phyloP scores from a whole-genome alignment of 2,888 invertebrate genomes.

The Crossocerus cetratus region DNA sequence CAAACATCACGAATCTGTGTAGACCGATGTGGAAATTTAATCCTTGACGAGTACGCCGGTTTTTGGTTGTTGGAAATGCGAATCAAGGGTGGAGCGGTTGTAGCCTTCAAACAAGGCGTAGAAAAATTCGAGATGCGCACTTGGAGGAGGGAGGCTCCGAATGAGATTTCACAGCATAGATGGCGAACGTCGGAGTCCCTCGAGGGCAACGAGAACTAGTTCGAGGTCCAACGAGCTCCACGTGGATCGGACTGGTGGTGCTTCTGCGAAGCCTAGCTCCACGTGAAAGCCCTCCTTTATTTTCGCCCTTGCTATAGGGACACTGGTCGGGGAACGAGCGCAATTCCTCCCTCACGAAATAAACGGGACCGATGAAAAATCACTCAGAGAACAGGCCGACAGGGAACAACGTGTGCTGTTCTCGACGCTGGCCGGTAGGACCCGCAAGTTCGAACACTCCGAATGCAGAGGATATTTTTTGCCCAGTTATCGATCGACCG shows the following conservation, averaged over 20 bases:
- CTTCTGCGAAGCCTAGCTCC: neutral
- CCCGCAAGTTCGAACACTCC: no score
- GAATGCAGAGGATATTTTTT: neutral
- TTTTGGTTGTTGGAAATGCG: neutral
- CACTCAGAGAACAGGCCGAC: neutral
- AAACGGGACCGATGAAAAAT: no score
- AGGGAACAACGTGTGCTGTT: neutral
- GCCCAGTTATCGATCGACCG: neutral
- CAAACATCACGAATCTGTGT: no score
- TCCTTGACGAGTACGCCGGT: no score
- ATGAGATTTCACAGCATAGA: conserved; percentile 15
- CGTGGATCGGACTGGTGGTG: neutral
- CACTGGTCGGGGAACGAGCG: neutral
- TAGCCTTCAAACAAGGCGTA: neutral
- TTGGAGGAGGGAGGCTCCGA: neutral
- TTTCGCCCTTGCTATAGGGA: conserved; percentile 5
- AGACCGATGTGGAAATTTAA: no score
- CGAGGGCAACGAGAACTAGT: conserved; percentile 35
- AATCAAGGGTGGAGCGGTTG: neutral
- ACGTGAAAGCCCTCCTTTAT: conserved; percentile 18
- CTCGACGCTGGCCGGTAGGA: no score
- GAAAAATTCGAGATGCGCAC: neutral
- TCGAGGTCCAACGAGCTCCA: conserved; percentile 28
- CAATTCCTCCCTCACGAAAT: neutral
- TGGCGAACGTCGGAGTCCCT: conserved; percentile 22